Evolutionary conservation across 1,140 invertebrate genomes (phyloP).

Genomic region (Acromyrmex echinatior): DNA sequence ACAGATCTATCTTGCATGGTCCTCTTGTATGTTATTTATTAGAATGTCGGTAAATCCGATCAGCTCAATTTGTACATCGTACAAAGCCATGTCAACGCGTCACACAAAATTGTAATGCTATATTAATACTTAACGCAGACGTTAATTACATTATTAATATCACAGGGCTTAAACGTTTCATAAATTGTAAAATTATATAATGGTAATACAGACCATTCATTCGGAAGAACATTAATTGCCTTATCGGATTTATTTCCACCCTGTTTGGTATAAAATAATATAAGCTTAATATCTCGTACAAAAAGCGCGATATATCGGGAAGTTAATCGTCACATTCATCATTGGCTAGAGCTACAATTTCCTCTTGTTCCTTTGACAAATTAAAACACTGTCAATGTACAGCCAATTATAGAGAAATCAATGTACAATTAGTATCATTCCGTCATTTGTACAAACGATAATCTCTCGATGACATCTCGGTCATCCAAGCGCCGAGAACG

Average conservation of each 20-base stretch:
- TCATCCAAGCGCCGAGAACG: background rate
- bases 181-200: conserved; percentile 64
- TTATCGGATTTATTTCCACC: conserved; percentile 59
- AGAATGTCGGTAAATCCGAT: conserved; percentile 36
- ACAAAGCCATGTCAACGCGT: conserved; percentile 57
- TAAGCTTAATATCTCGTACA: conserved; percentile 40
- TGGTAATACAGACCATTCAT: conserved; percentile 50
- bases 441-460: background rate
- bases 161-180: conserved; percentile 46
- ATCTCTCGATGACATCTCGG: background rate
- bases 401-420: background rate
- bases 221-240: conserved; percentile 64
- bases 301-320: conserved; percentile 35
- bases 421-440: background rate
- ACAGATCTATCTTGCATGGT: background rate
- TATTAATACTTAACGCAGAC: conserved; percentile 58
- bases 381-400: background rate
- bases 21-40: background rate
- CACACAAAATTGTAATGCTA: conserved; percentile 47
- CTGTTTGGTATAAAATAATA: conserved; percentile 58
- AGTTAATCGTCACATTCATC: conserved; percentile 48
- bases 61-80: conserved; percentile 39
- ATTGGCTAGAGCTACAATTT: background rate
- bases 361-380: conserved; percentile 29
- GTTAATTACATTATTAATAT: conserved; percentile 63